Evolutionary conservation across 2,797 vertebrate genomes (phyloP), one percentile per base, ranked within the genome.

Genomic region (Silurus lanzhouensis): DNA sequence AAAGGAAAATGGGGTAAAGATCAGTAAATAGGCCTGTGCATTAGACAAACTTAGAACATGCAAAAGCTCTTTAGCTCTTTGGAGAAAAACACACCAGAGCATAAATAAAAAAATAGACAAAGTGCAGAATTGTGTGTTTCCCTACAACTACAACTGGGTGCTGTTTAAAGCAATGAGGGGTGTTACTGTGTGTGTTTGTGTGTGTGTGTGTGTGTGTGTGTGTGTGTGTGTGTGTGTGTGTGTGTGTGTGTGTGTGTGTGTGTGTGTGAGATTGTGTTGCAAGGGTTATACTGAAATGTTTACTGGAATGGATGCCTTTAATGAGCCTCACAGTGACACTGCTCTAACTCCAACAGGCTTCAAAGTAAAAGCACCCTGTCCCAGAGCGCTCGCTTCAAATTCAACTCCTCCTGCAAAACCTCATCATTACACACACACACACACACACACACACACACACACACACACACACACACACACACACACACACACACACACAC

Each of bases 281-380:
- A 27, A 22, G 13, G 46, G 13, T 75, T 25, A 75, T 76, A 76
- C 57, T 76, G n/a, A 76, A 76, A 76, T 76, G n/a, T 76, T 76
- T 76, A 76, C 25, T 57, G 6, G 95, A 95, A 96, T 95, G 94
- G 94, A 93, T 91, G 93, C 93, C 91, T 92, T 95, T 95, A 95
- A 94, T 75, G 72, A 76, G 52, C 52, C n/a, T 76, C 72, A 25
- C 52, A 76, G 48, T 55, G n/a, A 76, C 48, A 57, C 14, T 3
- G 3, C 72, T 27, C 44, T 19, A 57, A 25, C 15, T 57, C 25
- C n/a, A 92, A 89, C 91, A 88, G 88, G 89, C 90, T 92, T 93
- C 93, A 94, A 94, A 95, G 92, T 83, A 87, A 91, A 89, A 91
- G 83, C 91, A 94, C 94, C 94, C 17, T 7, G 6, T 70, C 67